Conservation (phyloP, 2,888 invertebrate species). For the Thecophora atra region DNA sequence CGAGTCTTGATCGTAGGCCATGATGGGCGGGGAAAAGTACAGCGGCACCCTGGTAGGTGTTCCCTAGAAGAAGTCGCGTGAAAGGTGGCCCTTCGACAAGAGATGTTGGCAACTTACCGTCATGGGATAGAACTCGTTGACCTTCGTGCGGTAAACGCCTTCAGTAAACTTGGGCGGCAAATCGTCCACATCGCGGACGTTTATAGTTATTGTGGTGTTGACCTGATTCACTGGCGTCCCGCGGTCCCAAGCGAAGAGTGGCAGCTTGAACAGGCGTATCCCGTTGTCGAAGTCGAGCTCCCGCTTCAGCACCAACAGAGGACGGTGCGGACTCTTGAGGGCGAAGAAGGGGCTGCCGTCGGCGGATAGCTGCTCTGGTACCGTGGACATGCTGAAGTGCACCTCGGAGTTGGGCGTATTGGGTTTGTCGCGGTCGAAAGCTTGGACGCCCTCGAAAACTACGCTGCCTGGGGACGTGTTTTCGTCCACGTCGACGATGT, state of each 20-base stretch:
- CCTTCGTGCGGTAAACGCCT: slow-evolving; percentile 80
- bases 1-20: slow-evolving; percentile 84
- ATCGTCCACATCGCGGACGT: slow-evolving; percentile 82
- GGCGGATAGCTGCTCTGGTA: slow-evolving; percentile 56
- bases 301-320: slow-evolving; percentile 77
- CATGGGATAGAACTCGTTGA: slow-evolving; percentile 84
- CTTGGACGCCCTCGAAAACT: slow-evolving; percentile 82
- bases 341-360: slow-evolving; percentile 71
- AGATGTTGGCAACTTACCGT: slow-evolving; percentile 70
- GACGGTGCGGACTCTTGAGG: slow-evolving; percentile 82
- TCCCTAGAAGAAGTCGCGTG: slow-evolving; percentile 67
- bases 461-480: slow-evolving; percentile 80
- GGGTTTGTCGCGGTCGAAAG: slow-evolving; percentile 85
- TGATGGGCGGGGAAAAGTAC: slow-evolving; percentile 76
- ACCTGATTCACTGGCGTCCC: slow-evolving; percentile 80
- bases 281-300: slow-evolving; percentile 84
- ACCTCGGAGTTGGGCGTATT: slow-evolving; percentile 89
- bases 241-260: slow-evolving; percentile 83
- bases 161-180: slow-evolving; percentile 83
- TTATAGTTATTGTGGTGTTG: slow-evolving; percentile 77
- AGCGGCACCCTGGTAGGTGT: slow-evolving; percentile 77
- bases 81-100: background rate
- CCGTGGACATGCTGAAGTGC: slow-evolving; percentile 80
- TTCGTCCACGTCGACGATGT: slow-evolving; percentile 82
- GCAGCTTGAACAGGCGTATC: slow-evolving; percentile 78